These are phyloP conservation scores for Rhinolophus sinicus DNA, from an alignment of 2,113 vertebrate species.

Conservation along the genomic window DNA sequence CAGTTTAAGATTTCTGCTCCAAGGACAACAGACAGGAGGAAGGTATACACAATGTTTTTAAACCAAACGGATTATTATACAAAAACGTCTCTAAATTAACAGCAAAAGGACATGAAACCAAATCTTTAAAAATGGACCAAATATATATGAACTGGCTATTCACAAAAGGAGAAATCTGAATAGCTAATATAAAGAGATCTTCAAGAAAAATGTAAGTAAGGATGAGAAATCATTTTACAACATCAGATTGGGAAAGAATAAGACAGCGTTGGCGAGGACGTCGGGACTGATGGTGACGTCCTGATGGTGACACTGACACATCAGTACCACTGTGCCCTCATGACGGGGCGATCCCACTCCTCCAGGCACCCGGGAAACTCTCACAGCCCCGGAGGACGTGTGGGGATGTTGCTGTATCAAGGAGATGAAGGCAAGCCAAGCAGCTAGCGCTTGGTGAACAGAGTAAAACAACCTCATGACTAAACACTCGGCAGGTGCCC, in stretches of 20 bases:
- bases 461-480: not conserved
- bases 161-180: not conserved
- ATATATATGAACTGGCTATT: not conserved
- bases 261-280: not conserved
- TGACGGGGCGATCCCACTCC: not conserved
- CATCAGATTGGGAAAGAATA: not conserved
- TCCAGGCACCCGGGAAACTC: too few species aligned
- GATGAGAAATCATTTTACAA: not conserved
- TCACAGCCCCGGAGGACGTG: rapidly evolving
- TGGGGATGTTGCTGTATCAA: not conserved
- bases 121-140: not conserved
- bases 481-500: not conserved
- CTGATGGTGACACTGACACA: rapidly evolving
- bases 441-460: not conserved
- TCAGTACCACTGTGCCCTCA: not conserved
- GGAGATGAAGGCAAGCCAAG: not conserved
- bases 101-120: not conserved
- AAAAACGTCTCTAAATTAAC: not conserved
- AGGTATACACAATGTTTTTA: not conserved
- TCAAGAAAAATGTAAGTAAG: not conserved
- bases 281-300: not conserved
- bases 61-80: not conserved
- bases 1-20: not conserved
- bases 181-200: not conserved
- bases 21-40: not conserved